These are phyloP conservation scores for Acanthococcus lagerstroemiae DNA, from an alignment of 2,888 invertebrate species.

Conservation along the genomic window DNA sequence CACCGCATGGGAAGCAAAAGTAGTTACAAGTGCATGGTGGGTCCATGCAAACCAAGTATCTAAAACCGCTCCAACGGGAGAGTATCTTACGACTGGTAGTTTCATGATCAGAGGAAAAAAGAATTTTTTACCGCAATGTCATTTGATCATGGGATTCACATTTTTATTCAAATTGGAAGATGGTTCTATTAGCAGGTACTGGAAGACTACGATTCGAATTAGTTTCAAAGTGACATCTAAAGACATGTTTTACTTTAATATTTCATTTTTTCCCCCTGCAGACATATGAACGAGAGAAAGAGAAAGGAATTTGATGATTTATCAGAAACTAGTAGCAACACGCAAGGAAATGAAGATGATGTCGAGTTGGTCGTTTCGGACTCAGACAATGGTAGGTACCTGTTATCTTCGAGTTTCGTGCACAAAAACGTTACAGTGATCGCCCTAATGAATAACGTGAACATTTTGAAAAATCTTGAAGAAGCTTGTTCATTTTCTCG, in stretches of 20 bases:
- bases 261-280: too few relatives aligned
- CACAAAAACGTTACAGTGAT: too few relatives aligned
- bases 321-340: constrained; percentile 34
- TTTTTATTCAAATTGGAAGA: constrained; percentile 89
- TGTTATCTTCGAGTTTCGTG: background rate
- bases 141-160: constrained; percentile 86
- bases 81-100: constrained; percentile 90
- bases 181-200: constrained; percentile 59
- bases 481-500: too few relatives aligned
- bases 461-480: too few relatives aligned
- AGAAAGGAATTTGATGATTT: constrained; percentile 34
- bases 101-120: constrained; percentile 97
- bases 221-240: too few relatives aligned
- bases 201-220: background rate
- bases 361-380: constrained; percentile 31
- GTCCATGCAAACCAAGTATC: constrained; percentile 90
- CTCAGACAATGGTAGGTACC: background rate
- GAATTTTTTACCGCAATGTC: constrained; percentile 87
- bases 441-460: too few relatives aligned
- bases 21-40: constrained; percentile 95
- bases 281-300: constrained; percentile 62
- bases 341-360: constrained; percentile 6
- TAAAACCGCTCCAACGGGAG: constrained; percentile 95
- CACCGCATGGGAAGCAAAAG: constrained; percentile 97
- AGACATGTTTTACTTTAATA: too few relatives aligned